Conservation (phyloP, 2,888 invertebrate genomes). For the Patella ulyssiponensis region DNA sequence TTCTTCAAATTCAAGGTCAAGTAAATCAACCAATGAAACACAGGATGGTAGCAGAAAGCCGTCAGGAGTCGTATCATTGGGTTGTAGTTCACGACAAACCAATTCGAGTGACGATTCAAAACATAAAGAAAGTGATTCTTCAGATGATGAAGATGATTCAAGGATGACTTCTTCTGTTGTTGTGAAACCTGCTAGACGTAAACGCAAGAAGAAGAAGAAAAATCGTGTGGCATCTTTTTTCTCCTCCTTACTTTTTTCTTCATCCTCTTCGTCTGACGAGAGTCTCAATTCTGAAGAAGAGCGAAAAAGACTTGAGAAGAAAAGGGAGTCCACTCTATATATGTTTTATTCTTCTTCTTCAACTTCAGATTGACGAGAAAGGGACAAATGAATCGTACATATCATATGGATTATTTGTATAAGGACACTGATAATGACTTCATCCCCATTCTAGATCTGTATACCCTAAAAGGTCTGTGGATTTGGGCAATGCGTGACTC, state of each 20-base stretch:
- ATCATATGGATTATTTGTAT: too few relatives aligned
- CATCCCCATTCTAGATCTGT: too few relatives aligned
- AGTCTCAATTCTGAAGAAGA: conserved; percentile 1
- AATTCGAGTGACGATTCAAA: background rate
- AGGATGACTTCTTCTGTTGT: background rate
- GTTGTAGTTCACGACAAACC: background rate
- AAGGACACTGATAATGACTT: too few relatives aligned
- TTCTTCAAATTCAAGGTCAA: background rate
- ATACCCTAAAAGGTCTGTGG: too few relatives aligned
- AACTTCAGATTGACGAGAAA: background rate
- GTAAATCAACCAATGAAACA: background rate
- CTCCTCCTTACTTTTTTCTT: background rate
- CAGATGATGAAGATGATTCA: background rate
- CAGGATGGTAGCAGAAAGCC: background rate
- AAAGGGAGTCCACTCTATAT: background rate
- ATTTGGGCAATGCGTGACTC: too few relatives aligned
- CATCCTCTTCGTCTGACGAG: background rate
- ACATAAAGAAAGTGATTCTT: background rate
- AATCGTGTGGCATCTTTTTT: background rate
- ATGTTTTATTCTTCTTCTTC: background rate
- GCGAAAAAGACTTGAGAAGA: background rate
- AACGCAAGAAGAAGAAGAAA: background rate
- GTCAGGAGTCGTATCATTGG: background rate
- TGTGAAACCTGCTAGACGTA: background rate
- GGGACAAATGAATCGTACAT: too few relatives aligned